A percentile compares a stretch with the other conserved stretches of the same genome.
phyloP scores from a whole-genome alignment of 2,888 invertebrate species.

The Sphecodes monilicornis region DNA sequence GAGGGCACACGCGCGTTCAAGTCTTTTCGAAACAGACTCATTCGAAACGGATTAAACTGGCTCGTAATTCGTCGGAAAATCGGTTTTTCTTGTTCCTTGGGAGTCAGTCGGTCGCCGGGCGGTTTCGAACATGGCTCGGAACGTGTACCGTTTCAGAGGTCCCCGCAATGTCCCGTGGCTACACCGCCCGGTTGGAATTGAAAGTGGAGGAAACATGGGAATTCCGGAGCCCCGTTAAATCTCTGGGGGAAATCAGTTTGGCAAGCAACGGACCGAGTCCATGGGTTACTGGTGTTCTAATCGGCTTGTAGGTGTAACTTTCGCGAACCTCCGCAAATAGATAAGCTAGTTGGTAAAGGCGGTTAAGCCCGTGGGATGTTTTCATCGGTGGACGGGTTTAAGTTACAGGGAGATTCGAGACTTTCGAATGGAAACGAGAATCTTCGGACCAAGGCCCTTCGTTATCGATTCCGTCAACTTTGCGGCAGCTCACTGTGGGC shows the following conservation, averaged over 20 bases:
- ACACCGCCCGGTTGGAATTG: conserved; percentile 51
- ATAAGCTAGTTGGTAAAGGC: conserved; percentile 65
- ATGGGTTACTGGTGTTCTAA: conserved; percentile 70
- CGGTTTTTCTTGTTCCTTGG: neutral
- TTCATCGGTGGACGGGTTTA: conserved; percentile 51
- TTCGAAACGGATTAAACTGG: conserved; percentile 25
- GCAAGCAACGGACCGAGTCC: neutral
- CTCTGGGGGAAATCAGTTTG: conserved; percentile 61
- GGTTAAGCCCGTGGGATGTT: conserved; percentile 59
- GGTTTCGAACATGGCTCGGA: conserved; percentile 42
- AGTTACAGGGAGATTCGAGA: conserved; percentile 49
- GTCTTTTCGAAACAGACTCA: neutral
- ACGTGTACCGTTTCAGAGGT: conserved; percentile 49
- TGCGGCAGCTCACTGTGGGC: too few species aligned
- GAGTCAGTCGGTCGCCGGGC: conserved; percentile 19
- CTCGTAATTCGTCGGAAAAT: conserved; percentile 12
- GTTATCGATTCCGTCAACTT: neutral
- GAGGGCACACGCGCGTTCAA: neutral
- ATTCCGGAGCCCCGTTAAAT: conserved; percentile 64
- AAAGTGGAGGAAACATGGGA: conserved; percentile 66
- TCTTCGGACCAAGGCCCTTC: neutral
- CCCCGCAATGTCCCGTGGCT: conserved; percentile 38
- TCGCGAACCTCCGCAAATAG: conserved; percentile 63
- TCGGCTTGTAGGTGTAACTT: conserved; percentile 73
- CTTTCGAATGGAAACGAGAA: neutral